Conservation (phyloP, 1,140 invertebrate genomes). For the Ceratoteleas bidentatus region DNA sequence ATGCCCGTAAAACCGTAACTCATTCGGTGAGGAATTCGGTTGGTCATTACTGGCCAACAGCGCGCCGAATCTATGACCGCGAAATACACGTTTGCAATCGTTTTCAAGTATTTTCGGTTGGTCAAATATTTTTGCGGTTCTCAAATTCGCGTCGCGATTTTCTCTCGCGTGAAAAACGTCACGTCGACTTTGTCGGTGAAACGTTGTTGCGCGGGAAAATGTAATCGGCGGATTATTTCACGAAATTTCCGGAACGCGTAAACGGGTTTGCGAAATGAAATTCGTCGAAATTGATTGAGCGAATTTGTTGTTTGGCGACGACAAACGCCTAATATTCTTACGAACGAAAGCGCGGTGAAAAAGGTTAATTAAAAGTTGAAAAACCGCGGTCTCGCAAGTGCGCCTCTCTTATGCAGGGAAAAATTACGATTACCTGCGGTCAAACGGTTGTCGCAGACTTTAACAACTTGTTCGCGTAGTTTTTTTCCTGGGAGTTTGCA, state of each 20-base stretch:
- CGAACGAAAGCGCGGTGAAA: neutral
- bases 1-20: conserved; percentile 72
- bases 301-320: too few relatives aligned
- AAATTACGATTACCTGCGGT: conserved; percentile 4
- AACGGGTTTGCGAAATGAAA: too few relatives aligned
- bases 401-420: neutral
- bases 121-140: conserved; percentile 31
- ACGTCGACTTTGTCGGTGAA: too few relatives aligned
- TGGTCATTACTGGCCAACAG: conserved; percentile 67
- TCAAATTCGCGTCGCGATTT: neutral
- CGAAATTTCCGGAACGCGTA: too few relatives aligned
- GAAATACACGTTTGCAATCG: conserved; percentile 24
- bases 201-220: too few relatives aligned
- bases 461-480: conserved; percentile 1
- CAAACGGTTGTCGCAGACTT: neutral
- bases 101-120: conserved; percentile 37
- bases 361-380: neutral
- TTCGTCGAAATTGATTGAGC: too few relatives aligned
- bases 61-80: conserved; percentile 12
- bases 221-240: too few relatives aligned
- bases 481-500: conserved; percentile 2
- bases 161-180: too few relatives aligned
- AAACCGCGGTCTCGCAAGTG: neutral
- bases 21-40: conserved; percentile 65
- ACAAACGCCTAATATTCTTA: too few relatives aligned